Percentiles rank a stretch among this genome's conserved stretches.
phyloP scores from a whole-genome alignment of 2,888 invertebrate species.

The Tipula helvola region DNA sequence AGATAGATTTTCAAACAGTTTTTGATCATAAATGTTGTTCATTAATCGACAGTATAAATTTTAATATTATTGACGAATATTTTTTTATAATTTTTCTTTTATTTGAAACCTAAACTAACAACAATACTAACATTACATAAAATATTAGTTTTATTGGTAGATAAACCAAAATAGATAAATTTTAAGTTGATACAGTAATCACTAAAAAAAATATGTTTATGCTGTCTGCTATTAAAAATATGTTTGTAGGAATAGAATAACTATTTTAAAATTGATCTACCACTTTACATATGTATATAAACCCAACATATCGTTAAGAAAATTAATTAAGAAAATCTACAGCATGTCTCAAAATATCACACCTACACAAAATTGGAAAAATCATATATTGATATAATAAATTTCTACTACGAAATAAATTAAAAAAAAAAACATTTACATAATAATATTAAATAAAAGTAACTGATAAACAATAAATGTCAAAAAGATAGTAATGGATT shows the following conservation, averaged over 20 bases:
- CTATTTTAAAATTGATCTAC: not conserved
- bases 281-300: too few species aligned
- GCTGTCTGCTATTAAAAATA: not conserved
- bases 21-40: not conserved
- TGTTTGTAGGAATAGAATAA: not conserved
- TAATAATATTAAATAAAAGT: not conserved
- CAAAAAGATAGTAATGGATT: not conserved
- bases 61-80: not conserved
- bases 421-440: not conserved
- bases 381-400: not conserved
- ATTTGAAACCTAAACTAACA: not conserved
- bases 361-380: not conserved
- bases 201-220: not conserved
- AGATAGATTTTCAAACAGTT: not conserved
- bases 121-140: not conserved
- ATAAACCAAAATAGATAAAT: not conserved
- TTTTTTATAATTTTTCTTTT: not conserved
- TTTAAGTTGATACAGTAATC: not conserved
- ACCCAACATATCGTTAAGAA: not conserved
- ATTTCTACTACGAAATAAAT: not conserved
- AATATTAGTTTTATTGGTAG: not conserved
- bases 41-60: too few species aligned
- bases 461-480: not conserved
- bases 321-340: not conserved
- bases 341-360: not conserved